Percentiles rank a stretch among this genome's conserved stretches.
phyloP scores from a whole-genome alignment of 2,888 invertebrate genomes.

The Unio delphinus region DNA sequence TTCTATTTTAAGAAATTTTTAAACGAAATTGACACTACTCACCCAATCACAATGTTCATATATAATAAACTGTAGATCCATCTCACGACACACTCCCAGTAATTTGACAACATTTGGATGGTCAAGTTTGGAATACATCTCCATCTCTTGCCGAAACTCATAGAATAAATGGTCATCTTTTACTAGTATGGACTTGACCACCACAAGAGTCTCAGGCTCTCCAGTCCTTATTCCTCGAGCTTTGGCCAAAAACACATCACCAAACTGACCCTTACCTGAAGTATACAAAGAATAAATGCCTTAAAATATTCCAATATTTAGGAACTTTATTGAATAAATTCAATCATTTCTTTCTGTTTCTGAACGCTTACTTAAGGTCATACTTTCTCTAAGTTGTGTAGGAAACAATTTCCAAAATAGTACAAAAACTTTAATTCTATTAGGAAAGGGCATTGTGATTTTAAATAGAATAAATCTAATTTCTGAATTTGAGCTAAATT shows the following conservation, averaged over 20 bases:
- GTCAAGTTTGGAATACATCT: conserved; percentile 86
- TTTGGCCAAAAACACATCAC: conserved; percentile 89
- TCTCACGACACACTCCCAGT: conserved; percentile 81
- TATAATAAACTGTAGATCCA: conserved; percentile 89
- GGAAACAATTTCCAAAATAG: no score
- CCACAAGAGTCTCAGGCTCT: conserved; percentile 65
- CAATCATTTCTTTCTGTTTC: no score
- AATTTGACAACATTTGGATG: conserved; percentile 86
- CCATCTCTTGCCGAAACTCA: conserved; percentile 91
- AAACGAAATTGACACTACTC: conserved; percentile 53
- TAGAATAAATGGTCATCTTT: conserved; percentile 63
- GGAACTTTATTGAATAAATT: no score
- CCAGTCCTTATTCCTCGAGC: conserved; percentile 72
- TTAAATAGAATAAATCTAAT: no score
- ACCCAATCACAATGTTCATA: conserved; percentile 95
- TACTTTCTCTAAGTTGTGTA: no score
- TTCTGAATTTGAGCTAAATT: no score
- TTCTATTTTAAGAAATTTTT: no score
- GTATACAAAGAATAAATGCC: neutral
- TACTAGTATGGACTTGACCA: conserved; percentile 68
- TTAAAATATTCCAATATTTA: no score
- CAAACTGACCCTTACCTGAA: conserved; percentile 90
- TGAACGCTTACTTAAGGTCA: no score
- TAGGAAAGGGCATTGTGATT: no score
- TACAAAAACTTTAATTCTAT: no score